Conservation (phyloP, 2,113 vertebrate species). For the Theristicus caerulescens region DNA sequence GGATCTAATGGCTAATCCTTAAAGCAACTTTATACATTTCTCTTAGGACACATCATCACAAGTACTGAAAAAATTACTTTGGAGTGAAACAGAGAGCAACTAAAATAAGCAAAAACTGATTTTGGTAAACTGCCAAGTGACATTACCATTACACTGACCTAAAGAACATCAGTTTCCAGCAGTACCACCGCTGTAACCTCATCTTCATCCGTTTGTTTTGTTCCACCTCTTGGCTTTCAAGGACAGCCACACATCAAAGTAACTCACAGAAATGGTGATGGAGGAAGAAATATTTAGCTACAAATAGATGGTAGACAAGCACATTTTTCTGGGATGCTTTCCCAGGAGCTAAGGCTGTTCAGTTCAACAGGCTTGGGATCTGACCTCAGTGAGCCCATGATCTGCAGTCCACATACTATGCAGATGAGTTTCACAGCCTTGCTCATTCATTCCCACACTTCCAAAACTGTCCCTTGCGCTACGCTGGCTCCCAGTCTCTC, state of each 20-base stretch:
- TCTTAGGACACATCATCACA: not conserved
- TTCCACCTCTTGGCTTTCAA: not conserved
- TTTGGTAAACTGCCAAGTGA: not conserved
- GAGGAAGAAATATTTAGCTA: not conserved
- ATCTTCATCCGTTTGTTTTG: not conserved
- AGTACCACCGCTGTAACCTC: not conserved
- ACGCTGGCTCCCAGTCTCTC: not conserved
- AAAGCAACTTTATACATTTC: not conserved
- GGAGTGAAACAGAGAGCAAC: not conserved
- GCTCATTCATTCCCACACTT: not conserved
- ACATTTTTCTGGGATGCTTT: not conserved
- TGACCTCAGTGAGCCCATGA: not conserved
- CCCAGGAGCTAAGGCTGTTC: not conserved
- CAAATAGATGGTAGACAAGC: not conserved
- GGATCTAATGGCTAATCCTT: not conserved
- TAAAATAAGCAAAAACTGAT: not conserved
- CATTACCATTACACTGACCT: not conserved
- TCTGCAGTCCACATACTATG: accelerated
- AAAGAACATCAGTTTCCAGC: not conserved
- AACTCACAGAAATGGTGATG: not conserved
- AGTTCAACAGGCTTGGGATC: not conserved
- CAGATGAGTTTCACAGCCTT: not conserved
- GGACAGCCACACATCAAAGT: not conserved
- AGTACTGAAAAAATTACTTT: not conserved
- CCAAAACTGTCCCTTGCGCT: not conserved